A percentile compares a stretch with the other conserved stretches of the same genome.
Conservation (phyloP, 2,113 vertebrate genomes). For the Oncorhynchus tshawytscha region DNA sequence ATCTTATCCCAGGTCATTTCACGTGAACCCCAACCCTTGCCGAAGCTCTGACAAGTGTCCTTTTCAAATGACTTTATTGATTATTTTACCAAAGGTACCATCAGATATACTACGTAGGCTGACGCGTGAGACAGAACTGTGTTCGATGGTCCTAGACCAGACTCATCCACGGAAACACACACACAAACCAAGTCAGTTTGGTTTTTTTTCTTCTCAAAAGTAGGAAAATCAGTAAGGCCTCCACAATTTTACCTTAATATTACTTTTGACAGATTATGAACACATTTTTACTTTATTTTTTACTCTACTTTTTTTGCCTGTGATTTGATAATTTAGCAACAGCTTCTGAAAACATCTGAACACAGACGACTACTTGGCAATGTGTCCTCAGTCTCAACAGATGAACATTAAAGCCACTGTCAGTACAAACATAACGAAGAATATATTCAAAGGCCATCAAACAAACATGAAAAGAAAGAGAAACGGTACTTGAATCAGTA, state of each 20-base stretch:
- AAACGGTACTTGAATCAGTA: constrained; percentile 67
- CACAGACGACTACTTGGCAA: constrained; percentile 74
- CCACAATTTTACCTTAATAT: constrained; percentile 70
- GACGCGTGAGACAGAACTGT: constrained; percentile 63
- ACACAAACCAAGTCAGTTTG: constrained; percentile 58
- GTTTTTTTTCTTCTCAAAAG: constrained; percentile 64
- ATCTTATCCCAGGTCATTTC: too few species aligned
- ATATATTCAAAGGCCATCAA: constrained; percentile 66
- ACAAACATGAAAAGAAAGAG: constrained; percentile 56
- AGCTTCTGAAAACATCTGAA: constrained; percentile 66
- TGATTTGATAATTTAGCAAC: constrained; percentile 61
- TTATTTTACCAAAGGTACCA: constrained; percentile 76
- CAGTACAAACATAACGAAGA: constrained; percentile 69
- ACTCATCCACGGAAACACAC: constrained; percentile 53
- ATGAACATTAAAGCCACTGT: constrained; percentile 66
- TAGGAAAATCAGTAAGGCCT: constrained; percentile 80
- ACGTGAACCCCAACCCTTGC: neutral
- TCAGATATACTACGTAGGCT: constrained; percentile 74
- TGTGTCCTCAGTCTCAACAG: constrained; percentile 55
- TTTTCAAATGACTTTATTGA: constrained; percentile 79
- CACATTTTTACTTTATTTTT: constrained; percentile 56
- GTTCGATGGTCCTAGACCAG: constrained; percentile 45
- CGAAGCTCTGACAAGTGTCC: constrained; percentile 14
- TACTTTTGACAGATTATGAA: constrained; percentile 66
- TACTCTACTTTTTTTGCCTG: constrained; percentile 49